phyloP scores from a whole-genome alignment of 2,888 invertebrate genomes.

The Himalopsyche anomala region DNA sequence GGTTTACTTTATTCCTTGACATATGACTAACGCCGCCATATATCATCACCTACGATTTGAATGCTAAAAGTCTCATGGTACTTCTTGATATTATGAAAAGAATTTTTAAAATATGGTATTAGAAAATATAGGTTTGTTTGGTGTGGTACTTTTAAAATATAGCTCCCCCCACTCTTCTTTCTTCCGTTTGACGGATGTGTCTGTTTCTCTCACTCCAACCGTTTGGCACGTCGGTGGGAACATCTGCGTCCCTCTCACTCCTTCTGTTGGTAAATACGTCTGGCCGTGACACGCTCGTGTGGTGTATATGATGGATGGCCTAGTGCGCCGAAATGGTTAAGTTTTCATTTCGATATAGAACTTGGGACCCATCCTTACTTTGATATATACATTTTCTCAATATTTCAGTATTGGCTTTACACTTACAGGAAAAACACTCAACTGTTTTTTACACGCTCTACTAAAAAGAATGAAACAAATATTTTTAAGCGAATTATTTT shows the following conservation, averaged over 20 bases:
- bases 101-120: neutral
- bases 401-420: no score
- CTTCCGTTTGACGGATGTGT: constrained; percentile 26
- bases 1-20: no score
- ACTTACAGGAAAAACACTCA: no score
- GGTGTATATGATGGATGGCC: constrained; percentile 61
- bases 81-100: no score
- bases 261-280: constrained; percentile 54
- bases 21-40: no score
- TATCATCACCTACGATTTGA: no score
- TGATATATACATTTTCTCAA: neutral
- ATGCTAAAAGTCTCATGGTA: no score
- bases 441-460: no score
- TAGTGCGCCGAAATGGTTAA: constrained; percentile 51
- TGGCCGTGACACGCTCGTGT: constrained; percentile 53
- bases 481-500: no score
- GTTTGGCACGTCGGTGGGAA: constrained; percentile 43
- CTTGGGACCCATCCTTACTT: neutral
- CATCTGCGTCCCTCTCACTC: constrained; percentile 45
- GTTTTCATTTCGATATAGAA: no score
- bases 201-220: constrained; percentile 31
- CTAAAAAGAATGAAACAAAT: no score
- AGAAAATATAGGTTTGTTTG: constrained; percentile 24
- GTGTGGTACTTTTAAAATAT: constrained; percentile 23
- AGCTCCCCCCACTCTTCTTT: neutral